phyloP scores from a whole-genome alignment of 2,113 vertebrate species.

The Chamaetylas fuelleborni region DNA sequence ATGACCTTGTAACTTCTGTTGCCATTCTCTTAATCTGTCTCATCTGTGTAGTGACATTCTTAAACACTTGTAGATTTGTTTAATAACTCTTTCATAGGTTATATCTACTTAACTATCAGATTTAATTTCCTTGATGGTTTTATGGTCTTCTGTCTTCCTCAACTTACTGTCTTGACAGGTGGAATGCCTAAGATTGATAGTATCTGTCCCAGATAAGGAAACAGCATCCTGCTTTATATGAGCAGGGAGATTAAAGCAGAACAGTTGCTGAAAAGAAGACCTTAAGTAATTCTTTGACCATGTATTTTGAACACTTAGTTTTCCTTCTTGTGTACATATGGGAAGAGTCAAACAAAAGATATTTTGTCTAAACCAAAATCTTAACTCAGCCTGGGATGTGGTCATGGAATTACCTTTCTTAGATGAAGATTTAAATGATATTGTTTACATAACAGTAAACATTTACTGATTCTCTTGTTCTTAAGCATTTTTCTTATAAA shows the following conservation, averaged over 20 bases:
- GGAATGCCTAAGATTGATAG: not conserved
- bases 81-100: not conserved
- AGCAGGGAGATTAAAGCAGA: not conserved
- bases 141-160: not conserved
- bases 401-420: not conserved
- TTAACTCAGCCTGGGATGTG: not conserved
- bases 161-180: not conserved
- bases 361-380: not conserved
- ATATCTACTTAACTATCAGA: not conserved
- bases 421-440: not conserved
- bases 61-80: not conserved
- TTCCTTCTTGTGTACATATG: not conserved
- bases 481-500: constrained; percentile 21
- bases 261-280: not conserved
- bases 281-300: not conserved
- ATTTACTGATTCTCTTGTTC: not conserved
- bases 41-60: not conserved
- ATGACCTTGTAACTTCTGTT: not conserved
- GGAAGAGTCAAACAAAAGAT: not conserved
- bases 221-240: not conserved
- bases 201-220: not conserved
- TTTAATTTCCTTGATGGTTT: not conserved
- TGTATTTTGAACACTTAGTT: not conserved
- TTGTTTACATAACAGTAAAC: not conserved
- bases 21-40: not conserved